Evolutionary conservation across 2,797 vertebrate genomes (phyloP).

Genomic region (Pachyuromys duprasi): DNA sequence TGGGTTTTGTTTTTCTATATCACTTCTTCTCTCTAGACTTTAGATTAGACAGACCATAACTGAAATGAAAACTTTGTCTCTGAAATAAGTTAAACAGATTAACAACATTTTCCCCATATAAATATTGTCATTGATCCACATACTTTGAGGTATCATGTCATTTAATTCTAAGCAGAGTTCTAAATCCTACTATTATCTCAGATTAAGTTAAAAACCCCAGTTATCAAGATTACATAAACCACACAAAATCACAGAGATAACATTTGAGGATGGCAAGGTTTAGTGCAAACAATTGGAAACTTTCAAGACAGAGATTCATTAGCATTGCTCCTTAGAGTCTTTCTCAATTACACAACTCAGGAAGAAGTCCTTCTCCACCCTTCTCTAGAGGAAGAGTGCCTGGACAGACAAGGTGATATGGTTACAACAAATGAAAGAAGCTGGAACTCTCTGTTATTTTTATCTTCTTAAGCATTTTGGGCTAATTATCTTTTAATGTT

Average conservation of each 20-base stretch:
- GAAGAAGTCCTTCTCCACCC: background rate
- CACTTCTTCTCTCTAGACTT: background rate
- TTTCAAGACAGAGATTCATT: background rate
- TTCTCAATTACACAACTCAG: background rate
- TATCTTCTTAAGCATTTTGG: background rate
- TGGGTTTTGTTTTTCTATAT: background rate
- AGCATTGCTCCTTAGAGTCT: background rate
- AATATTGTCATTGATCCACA: background rate
- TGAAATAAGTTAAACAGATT: background rate
- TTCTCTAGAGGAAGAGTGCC: background rate
- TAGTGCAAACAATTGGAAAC: background rate
- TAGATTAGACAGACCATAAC: background rate
- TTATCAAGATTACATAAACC: background rate
- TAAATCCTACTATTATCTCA: background rate
- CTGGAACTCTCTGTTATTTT: background rate
- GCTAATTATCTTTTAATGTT: background rate
- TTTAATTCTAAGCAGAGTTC: background rate
- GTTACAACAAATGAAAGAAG: background rate
- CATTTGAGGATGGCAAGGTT: background rate
- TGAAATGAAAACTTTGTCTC: background rate
- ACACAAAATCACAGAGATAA: background rate
- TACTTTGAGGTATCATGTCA: background rate
- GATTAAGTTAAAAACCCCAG: background rate
- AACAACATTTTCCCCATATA: background rate
- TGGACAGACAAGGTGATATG: background rate